phyloP scores from a whole-genome alignment of 2,113 vertebrate species.

The Catharus fuscescens region DNA sequence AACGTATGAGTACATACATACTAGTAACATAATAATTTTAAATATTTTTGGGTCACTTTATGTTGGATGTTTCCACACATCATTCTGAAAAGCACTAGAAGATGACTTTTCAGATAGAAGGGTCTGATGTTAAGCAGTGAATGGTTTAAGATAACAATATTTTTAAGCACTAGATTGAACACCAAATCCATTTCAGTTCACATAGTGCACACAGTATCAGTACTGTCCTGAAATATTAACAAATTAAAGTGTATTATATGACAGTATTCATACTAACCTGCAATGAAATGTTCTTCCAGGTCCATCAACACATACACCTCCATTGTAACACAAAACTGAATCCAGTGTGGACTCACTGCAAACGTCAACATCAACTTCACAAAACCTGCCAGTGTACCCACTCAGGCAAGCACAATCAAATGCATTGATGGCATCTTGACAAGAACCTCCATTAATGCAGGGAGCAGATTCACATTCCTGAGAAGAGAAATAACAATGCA shows the following conservation, averaged over 20 bases:
- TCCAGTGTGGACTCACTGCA: neutral
- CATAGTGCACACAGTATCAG: neutral
- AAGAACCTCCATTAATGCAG: constrained; percentile 79
- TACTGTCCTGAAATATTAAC: neutral
- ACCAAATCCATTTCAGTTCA: neutral
- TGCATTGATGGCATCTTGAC: constrained; percentile 76
- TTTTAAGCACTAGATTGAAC: neutral
- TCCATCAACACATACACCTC: constrained; percentile 40
- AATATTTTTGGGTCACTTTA: neutral
- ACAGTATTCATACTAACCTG: constrained; percentile 61
- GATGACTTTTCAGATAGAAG: neutral
- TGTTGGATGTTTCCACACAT: neutral
- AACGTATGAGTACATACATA: neutral
- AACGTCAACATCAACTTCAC: constrained; percentile 74
- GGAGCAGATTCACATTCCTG: constrained; percentile 77
- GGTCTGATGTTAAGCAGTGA: neutral
- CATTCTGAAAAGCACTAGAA: neutral
- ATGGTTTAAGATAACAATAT: neutral
- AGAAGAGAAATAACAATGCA: neutral
- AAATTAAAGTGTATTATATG: neutral
- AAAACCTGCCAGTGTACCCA: constrained; percentile 78
- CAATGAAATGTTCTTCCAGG: constrained; percentile 47
- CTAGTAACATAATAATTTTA: rapidly evolving
- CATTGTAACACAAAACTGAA: constrained; percentile 31
- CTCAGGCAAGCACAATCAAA: constrained; percentile 78